Conservation (phyloP, 2,888 invertebrate genomes). For the Dicyrtoma fusca region DNA sequence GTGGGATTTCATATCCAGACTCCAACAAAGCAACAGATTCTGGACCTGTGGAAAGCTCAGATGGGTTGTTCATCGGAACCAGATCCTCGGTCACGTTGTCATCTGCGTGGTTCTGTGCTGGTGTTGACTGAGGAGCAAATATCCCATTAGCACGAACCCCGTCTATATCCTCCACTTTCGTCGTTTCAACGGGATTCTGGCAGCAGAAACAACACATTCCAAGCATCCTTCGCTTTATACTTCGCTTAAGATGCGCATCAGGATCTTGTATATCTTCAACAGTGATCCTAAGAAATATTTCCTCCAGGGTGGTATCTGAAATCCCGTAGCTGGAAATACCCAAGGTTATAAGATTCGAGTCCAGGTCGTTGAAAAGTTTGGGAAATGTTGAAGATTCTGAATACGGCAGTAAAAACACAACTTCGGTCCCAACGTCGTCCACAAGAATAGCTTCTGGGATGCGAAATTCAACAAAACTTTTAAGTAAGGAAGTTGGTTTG, state of each 20-base stretch:
- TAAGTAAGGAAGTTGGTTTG: conserved; percentile 47
- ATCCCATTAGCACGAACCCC: conserved; percentile 1
- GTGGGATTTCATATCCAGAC: neutral
- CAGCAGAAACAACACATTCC: conserved; percentile 14
- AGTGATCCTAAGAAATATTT: conserved; percentile 58
- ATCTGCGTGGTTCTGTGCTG: neutral
- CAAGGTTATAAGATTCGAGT: conserved; percentile 59
- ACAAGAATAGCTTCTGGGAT: conserved; percentile 60
- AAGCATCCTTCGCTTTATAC: neutral
- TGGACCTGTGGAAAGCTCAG: neutral
- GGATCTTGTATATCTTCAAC: conserved; percentile 44
- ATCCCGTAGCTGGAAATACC: conserved; percentile 65
- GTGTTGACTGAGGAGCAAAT: neutral
- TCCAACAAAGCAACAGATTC: conserved; percentile 5
- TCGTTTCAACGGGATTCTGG: neutral
- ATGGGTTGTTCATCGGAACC: neutral
- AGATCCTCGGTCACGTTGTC: neutral
- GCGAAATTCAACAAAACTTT: conserved; percentile 58
- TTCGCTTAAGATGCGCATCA: neutral
- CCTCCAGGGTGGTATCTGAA: conserved; percentile 66
- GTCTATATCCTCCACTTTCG: neutral
- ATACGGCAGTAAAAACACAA: conserved; percentile 59
- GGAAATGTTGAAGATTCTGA: conserved; percentile 53
- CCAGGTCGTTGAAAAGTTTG: conserved; percentile 59
- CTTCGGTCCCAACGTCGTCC: conserved; percentile 62